These are phyloP conservation scores for Enteromius mattozi DNA, from an alignment of 2,797 vertebrate genomes.

Conservation along the genomic window DNA sequence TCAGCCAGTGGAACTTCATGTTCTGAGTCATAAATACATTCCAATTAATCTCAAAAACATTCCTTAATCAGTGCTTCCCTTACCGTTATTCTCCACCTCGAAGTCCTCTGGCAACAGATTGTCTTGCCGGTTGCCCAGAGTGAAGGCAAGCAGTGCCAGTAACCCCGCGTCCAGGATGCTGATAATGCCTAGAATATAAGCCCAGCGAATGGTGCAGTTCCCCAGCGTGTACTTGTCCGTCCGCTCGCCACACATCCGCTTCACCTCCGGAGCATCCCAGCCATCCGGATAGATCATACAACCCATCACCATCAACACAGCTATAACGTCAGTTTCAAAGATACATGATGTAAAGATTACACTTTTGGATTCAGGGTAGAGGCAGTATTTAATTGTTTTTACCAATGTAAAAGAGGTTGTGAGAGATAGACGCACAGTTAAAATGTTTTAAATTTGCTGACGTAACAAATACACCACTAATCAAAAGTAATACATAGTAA, in stretches of 20 bases:
- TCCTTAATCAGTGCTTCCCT: constrained; percentile 13
- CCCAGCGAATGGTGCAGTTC: constrained; percentile 95
- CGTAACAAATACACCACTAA: neutral
- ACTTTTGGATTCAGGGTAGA: too few species aligned
- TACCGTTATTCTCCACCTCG: constrained; percentile 81
- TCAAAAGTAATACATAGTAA: too few species aligned
- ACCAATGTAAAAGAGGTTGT: too few species aligned
- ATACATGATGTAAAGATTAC: neutral
- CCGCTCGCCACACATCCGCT: constrained; percentile 90
- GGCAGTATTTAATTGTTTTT: too few species aligned
- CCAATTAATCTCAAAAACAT: neutral
- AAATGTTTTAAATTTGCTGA: neutral
- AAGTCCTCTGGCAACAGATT: constrained; percentile 91
- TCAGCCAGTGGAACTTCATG: neutral
- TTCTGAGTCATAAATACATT: neutral
- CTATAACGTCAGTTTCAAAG: constrained; percentile 61
- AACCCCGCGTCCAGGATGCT: constrained; percentile 91
- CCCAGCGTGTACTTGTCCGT: constrained; percentile 93
- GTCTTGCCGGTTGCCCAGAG: constrained; percentile 94
- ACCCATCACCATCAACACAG: constrained; percentile 87
- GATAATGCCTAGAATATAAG: constrained; percentile 96
- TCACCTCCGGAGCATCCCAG: constrained; percentile 93
- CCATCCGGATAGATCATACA: constrained; percentile 97
- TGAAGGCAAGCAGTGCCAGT: constrained; percentile 91
- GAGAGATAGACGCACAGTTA: too few species aligned